Percentiles rank a stretch among this genome's conserved stretches.
Conservation (phyloP, 2,797 vertebrate species). For the Rhinella marina region DNA sequence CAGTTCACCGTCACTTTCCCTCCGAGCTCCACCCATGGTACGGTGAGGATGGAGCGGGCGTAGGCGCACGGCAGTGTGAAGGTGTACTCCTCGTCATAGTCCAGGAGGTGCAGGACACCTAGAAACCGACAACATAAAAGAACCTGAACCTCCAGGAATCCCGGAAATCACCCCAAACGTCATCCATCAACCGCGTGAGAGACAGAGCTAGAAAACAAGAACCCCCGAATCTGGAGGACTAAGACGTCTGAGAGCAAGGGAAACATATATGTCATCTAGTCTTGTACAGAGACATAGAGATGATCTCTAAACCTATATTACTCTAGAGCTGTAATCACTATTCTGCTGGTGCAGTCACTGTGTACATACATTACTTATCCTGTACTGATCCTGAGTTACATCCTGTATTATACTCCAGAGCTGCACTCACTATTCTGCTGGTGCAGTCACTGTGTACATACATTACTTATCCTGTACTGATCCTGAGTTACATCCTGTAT, state of each 20-base stretch:
- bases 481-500: background rate
- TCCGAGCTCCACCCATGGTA: conserved; percentile 97
- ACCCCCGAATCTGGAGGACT: too few relatives aligned
- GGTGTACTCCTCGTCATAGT: conserved; percentile 93
- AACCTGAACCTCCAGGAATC: background rate
- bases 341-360: background rate
- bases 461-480: background rate
- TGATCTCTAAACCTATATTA: background rate
- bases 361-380: background rate
- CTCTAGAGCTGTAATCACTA: background rate
- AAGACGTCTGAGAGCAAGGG: too few relatives aligned
- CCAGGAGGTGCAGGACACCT: conserved; percentile 90
- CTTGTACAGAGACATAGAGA: too few relatives aligned
- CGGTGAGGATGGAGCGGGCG: conserved; percentile 96
- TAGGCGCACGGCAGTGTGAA: conserved; percentile 96
- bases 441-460: background rate
- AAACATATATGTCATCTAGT: too few relatives aligned
- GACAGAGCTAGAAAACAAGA: too few relatives aligned
- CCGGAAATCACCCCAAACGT: too few relatives aligned
- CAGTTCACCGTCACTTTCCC: conserved; percentile 95
- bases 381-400: background rate
- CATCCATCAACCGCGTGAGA: too few relatives aligned
- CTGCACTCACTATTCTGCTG: background rate
- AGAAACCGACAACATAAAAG: conserved; percentile 48
- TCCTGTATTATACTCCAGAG: conserved; percentile 2